Evolutionary conservation across 1,140 invertebrate genomes (phyloP).

Genomic region (Achatina immaculata): DNA sequence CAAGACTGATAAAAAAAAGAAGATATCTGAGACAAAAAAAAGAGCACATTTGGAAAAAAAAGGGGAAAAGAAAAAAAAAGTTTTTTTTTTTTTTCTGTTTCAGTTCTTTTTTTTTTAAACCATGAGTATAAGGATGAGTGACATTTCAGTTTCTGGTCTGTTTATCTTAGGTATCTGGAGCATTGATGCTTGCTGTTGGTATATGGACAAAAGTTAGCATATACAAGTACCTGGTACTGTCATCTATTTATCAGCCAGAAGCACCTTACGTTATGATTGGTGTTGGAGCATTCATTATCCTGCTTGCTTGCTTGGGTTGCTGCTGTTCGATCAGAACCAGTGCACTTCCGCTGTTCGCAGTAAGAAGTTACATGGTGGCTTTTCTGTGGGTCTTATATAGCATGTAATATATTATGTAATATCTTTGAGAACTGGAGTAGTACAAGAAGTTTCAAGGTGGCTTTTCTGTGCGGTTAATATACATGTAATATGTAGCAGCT

Average conservation of each 20-base stretch:
- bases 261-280: constrained; percentile 82
- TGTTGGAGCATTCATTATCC: constrained; percentile 79
- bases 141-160: too few species aligned
- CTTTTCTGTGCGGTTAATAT: not conserved
- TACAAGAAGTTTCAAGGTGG: not conserved
- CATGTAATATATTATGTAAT: too few species aligned
- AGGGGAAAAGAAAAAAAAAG: too few species aligned
- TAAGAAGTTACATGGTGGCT: constrained; percentile 69
- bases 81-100: too few species aligned
- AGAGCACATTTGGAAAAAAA: too few species aligned
- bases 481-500: too few species aligned
- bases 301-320: constrained; percentile 83
- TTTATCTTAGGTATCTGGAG: constrained; percentile 77
- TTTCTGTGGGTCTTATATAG: not conserved
- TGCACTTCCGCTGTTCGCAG: constrained; percentile 82
- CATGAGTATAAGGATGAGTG: too few species aligned
- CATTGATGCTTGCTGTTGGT: constrained; percentile 79
- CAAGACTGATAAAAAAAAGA: too few species aligned
- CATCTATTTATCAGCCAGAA: constrained; percentile 78
- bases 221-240: constrained; percentile 83
- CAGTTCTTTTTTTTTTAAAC: too few species aligned
- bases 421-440: too few species aligned
- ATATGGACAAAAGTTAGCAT: constrained; percentile 84
- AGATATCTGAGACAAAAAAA: too few species aligned
- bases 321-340: constrained; percentile 86